Evolutionary conservation across 2,888 invertebrate genomes (phyloP).

Genomic region (Merodon equestris): DNA sequence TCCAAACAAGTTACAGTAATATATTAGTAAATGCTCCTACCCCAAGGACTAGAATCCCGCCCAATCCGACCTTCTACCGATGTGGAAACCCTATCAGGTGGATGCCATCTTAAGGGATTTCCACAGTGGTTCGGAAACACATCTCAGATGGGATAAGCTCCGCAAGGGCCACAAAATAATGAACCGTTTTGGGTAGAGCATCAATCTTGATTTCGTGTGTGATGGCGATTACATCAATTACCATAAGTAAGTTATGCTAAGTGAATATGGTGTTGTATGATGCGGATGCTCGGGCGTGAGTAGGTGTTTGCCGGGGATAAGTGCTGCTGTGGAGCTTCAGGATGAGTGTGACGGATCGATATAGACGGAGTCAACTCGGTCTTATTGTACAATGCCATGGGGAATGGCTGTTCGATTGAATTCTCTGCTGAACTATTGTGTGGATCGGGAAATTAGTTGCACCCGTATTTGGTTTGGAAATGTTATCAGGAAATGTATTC

Average conservation of each 20-base stretch:
- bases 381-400: not conserved
- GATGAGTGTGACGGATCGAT: too few species aligned
- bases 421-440: not conserved
- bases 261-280: slow-evolving; percentile 25
- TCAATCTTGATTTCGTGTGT: slow-evolving; percentile 41
- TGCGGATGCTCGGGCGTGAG: not conserved
- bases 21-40: too few species aligned
- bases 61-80: too few species aligned
- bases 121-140: slow-evolving; percentile 12
- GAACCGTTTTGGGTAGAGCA: slow-evolving; percentile 13
- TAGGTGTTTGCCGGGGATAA: slow-evolving; percentile 11
- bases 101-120: slow-evolving; percentile 13
- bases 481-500: too few species aligned
- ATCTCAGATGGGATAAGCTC: not conserved
- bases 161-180: slow-evolving; percentile 19
- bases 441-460: too few species aligned
- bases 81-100: slow-evolving; percentile 4
- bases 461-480: too few species aligned
- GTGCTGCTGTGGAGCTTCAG: not conserved
- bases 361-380: too few species aligned
- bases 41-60: too few species aligned
- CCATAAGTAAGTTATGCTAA: slow-evolving; percentile 41
- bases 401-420: slow-evolving; percentile 14
- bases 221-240: slow-evolving; percentile 42
- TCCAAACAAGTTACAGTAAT: too few species aligned